phyloP scores from a whole-genome alignment of 2,113 vertebrate genomes.

The Crocuta crocuta region DNA sequence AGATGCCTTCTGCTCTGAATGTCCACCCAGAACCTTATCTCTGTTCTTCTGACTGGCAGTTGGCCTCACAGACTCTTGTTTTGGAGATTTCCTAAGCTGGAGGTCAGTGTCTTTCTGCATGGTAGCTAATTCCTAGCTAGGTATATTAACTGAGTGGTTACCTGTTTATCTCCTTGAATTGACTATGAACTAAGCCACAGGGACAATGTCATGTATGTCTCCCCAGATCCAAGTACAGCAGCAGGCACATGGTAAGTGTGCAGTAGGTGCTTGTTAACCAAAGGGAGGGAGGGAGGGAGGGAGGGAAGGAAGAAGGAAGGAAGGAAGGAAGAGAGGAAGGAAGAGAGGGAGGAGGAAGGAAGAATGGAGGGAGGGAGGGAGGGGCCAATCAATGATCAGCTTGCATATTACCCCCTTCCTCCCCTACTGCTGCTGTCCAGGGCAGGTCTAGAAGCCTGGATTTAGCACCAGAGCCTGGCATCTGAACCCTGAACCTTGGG shows the following conservation, averaged over 20 bases:
- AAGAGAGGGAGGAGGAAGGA: too few species aligned
- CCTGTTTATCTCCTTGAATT: background rate
- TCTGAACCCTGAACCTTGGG: background rate
- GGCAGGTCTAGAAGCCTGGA: background rate
- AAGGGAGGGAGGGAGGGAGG: background rate
- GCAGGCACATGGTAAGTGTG: background rate
- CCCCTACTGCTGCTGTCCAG: background rate
- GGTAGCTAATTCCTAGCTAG: background rate
- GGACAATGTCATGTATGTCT: fast-evolving
- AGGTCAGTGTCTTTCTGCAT: background rate
- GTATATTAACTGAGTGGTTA: background rate
- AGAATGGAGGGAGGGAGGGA: background rate
- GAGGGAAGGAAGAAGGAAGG: too few species aligned
- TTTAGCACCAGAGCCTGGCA: background rate
- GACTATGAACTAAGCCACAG: background rate
- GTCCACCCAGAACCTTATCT: too few species aligned
- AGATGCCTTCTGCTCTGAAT: background rate
- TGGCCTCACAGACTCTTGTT: background rate
- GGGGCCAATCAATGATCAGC: background rate
- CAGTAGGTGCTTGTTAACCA: background rate
- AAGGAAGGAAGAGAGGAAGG: too few species aligned
- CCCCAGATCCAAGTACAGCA: background rate
- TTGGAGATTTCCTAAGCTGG: background rate
- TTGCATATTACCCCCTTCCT: fast-evolving
- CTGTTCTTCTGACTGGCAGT: background rate